phyloP scores from a whole-genome alignment of 2,113 vertebrate genomes.

The Bos javanicus region DNA sequence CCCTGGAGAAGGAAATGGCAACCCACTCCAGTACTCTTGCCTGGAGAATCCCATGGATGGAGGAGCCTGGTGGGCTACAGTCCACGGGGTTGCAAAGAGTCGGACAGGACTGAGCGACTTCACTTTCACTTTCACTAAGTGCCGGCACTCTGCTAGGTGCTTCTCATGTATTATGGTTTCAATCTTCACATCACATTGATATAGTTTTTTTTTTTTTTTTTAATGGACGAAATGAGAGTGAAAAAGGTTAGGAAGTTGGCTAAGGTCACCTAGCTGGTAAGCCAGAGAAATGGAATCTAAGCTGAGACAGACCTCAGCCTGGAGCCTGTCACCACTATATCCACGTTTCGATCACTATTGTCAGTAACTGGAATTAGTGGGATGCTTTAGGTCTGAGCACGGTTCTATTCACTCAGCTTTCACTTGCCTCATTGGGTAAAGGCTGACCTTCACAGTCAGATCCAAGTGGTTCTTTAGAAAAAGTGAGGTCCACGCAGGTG shows the following conservation, averaged over 20 bases:
- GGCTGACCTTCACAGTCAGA: background rate
- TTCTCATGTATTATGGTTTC: background rate
- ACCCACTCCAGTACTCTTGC: background rate
- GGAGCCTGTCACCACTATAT: rapidly evolving
- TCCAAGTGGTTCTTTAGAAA: background rate
- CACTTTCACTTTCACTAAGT: background rate
- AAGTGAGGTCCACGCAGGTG: background rate
- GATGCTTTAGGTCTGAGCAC: background rate
- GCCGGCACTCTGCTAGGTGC: background rate
- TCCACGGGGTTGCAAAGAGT: background rate
- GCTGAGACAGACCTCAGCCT: background rate
- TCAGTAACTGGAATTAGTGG: background rate
- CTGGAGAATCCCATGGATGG: background rate
- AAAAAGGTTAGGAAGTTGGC: background rate
- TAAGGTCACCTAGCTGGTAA: background rate
- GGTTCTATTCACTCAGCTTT: background rate
- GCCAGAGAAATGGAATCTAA: background rate
- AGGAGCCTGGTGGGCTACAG: background rate
- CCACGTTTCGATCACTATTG: background rate
- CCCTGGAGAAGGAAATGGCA: background rate
- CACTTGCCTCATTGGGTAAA: background rate
- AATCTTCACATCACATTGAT: background rate
- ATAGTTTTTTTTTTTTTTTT: background rate
- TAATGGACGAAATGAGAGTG: background rate
- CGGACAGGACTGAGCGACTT: background rate